A percentile compares a stretch with the other conserved stretches of the same genome.
Evolutionary conservation across 2,888 invertebrate species (phyloP).

Genomic region (Caenorhabditis sp.): DNA sequence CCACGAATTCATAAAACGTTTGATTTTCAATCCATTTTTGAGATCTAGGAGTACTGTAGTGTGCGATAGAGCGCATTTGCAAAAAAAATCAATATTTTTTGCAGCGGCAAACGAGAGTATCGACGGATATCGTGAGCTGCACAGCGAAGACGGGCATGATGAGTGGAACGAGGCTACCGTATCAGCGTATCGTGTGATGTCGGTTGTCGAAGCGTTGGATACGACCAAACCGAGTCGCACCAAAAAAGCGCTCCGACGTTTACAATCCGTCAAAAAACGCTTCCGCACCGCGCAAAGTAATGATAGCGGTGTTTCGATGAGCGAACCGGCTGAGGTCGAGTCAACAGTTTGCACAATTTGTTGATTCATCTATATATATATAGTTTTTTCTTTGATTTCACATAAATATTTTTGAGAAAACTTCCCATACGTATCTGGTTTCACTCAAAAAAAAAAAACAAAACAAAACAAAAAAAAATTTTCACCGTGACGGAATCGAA

Average conservation of each 20-base stretch:
- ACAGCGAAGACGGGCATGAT: constrained; percentile 38
- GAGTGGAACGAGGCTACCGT: constrained; percentile 51
- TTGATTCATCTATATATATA: constrained; percentile 1
- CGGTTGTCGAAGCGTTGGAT: constrained; percentile 47
- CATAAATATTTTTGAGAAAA: not conserved
- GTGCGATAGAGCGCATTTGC: no score
- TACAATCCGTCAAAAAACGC: constrained; percentile 40
- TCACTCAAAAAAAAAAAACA: no score
- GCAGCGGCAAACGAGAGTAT: constrained; percentile 43
- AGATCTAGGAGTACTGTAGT: no score
- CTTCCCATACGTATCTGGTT: not conserved
- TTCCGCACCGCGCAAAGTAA: constrained; percentile 51
- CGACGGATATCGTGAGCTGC: constrained; percentile 60
- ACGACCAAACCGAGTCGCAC: constrained; percentile 36
- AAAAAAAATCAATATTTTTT: constrained; percentile 5
- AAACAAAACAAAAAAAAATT: no score
- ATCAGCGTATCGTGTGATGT: constrained; percentile 44
- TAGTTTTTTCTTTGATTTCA: not conserved
- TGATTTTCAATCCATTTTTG: no score
- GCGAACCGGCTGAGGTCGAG: constrained; percentile 34
- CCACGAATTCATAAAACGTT: no score
- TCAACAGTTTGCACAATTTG: constrained; percentile 49
- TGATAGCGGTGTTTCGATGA: constrained; percentile 52
- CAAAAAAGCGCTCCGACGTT: constrained; percentile 39
- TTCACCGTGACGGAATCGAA: no score